Evolutionary conservation across 2,888 invertebrate species (phyloP), one percentile per base, ranked within the genome.

Genomic region (Abrostola triplasia): DNA sequence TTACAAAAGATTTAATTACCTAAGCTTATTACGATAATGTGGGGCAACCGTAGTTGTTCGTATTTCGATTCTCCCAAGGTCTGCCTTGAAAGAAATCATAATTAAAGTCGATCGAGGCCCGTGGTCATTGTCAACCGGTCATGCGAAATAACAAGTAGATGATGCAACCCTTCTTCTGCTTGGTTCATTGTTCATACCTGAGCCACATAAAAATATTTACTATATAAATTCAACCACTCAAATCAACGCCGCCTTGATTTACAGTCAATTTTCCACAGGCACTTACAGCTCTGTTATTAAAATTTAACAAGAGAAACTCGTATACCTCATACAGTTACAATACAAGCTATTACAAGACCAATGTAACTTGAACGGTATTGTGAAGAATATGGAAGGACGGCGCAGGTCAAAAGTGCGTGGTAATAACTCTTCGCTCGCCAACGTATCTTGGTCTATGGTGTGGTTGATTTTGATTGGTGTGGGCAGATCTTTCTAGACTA

Each of bases 251-350:
- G 36, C 24, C 38, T 56, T 69, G 59, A 78, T 76, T 71, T 64
- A 75, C 58, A 53, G 41, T 50, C 62, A 60, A 66, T 57, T 63
- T 65, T 65, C 61, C 37, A 58, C 61, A 44, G 40, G 42, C 42
- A 55, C 59, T 60, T 66, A 60, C 49, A 61, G 51, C 51, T 61
- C 59, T 60, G 83, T 86, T 87, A 89, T 88, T 88, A 88, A 85
- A 87, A 85, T 67, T 65, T 82, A 85, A 85, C 87, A 84, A 88
- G 88, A 83, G 83, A 84, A 86, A 84, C 79, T 82, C 64, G 76
- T 79, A 83, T 86, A 78, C 78, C 74, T 57, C 76, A 71, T 81
- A 84, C 84, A 84, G 84, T 84, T 86, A 86, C 81, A 83, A 84
- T 84, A 85, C 83, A 71, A 72, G 74, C 77, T 76, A 81, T 83